Conservation (phyloP, 2,797 vertebrate species). For the Schizopygopsis malacanthus region DNA sequence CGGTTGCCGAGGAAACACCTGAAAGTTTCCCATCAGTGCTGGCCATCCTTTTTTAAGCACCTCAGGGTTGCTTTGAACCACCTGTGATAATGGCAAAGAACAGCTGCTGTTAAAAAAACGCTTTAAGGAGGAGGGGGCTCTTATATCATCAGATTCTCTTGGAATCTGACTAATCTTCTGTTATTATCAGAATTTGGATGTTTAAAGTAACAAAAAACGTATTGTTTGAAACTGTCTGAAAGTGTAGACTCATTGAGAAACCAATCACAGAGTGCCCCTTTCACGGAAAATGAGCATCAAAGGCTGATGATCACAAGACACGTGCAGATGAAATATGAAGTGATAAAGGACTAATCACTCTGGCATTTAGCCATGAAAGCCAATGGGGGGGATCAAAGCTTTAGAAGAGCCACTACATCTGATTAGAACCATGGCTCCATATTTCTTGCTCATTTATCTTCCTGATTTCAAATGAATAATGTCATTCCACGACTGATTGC, state of each 20-base stretch:
- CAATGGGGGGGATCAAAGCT: slow-evolving; percentile 23
- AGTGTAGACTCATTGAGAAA: not conserved
- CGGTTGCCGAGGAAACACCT: slow-evolving; percentile 61
- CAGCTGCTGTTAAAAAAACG: slow-evolving; percentile 27
- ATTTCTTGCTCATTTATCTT: not conserved
- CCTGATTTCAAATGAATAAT: slow-evolving; percentile 1
- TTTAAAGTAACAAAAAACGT: not conserved
- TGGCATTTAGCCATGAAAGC: slow-evolving; percentile 43
- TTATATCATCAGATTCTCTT: not conserved
- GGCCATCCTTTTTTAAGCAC: slow-evolving; percentile 33
- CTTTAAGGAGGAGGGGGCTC: not conserved
- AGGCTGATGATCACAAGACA: slow-evolving; percentile 5
- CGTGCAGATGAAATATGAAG: slow-evolving; percentile 7
- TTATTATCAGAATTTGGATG: not conserved
- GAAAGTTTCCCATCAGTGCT: slow-evolving; percentile 47
- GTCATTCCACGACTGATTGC: slow-evolving; percentile 12
- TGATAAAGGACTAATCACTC: slow-evolving; percentile 32
- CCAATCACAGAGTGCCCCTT: not conserved
- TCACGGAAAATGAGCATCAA: slow-evolving; percentile 16
- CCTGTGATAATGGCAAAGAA: slow-evolving; percentile 29
- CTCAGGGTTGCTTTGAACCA: slow-evolving; percentile 46
- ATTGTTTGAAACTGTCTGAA: not conserved
- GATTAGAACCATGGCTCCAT: not conserved
- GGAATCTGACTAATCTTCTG: not conserved
- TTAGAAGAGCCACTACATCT: not conserved